Percentiles rank a stretch among this genome's conserved stretches.
Conservation (phyloP, 2,113 vertebrate genomes). For the Rhynchomys soricoides region DNA sequence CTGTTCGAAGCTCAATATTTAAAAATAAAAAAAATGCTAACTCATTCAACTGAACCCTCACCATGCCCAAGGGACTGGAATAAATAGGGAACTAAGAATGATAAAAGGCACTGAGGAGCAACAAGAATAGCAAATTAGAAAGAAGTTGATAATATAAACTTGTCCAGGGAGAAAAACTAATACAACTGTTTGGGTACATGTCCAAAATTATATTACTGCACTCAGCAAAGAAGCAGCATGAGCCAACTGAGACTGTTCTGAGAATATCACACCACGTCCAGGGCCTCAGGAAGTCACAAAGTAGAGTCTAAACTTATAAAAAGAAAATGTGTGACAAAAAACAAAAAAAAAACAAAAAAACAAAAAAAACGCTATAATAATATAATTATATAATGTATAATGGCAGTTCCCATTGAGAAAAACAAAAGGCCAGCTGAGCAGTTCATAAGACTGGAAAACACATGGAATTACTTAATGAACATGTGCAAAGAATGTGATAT, state of each 20-base stretch:
- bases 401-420: constrained; percentile 11
- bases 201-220: constrained; percentile 50
- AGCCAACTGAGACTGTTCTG: neutral
- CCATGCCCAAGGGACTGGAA: neutral
- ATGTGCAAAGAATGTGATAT: neutral
- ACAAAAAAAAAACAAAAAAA: constrained; percentile 22
- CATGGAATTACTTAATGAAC: constrained; percentile 21
- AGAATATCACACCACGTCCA: neutral
- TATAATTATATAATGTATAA: neutral
- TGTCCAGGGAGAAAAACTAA: constrained; percentile 13
- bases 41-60: constrained; percentile 43
- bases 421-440: neutral
- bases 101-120: constrained; percentile 57
- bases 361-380: neutral
- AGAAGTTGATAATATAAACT: constrained; percentile 35
- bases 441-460: constrained; percentile 17
- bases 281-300: neutral
- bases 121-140: constrained; percentile 60
- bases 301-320: neutral
- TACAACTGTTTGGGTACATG: neutral
- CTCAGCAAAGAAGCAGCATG: neutral
- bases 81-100: constrained; percentile 52
- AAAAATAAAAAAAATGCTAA: constrained; percentile 56
- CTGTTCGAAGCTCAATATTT: neutral
- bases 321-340: neutral